Conservation (phyloP, 2,888 invertebrate species). For the Orthosia gothica region DNA sequence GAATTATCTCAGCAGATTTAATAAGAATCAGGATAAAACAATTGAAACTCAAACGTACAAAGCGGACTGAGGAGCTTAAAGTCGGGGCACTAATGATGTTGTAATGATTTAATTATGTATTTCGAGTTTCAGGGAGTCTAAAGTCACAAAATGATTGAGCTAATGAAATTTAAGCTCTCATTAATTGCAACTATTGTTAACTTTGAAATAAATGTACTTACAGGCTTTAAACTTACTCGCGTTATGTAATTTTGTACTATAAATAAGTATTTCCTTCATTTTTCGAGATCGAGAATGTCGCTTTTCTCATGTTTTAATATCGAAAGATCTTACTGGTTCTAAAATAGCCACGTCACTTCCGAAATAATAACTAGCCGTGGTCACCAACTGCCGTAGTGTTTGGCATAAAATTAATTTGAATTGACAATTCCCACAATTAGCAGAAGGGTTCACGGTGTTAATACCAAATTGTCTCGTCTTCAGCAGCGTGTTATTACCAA, state of each 20-base stretch:
- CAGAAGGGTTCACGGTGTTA: conserved; percentile 21
- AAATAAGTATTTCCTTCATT: neutral
- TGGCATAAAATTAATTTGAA: conserved; percentile 58
- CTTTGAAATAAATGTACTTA: neutral
- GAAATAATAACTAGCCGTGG: conserved; percentile 11
- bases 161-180: conserved; percentile 24
- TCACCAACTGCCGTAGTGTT: conserved; percentile 32
- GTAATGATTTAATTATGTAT: conserved; percentile 26
- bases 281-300: too few species aligned
- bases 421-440: conserved; percentile 38
- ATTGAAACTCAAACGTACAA: neutral
- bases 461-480: conserved; percentile 40
- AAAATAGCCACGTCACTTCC: conserved; percentile 3
- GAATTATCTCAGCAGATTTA: conserved; percentile 20
- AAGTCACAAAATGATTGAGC: conserved; percentile 10
- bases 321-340: neutral
- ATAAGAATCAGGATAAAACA: conserved; percentile 17
- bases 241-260: neutral
- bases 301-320: neutral
- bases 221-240: neutral
- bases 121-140: conserved; percentile 5
- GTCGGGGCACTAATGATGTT: neutral
- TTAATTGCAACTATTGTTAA: conserved; percentile 3
- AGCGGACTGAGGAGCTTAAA: neutral
- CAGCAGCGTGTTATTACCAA: conserved; percentile 40